Evolutionary conservation across 2,888 invertebrate genomes (phyloP), one percentile per base, ranked within the genome.

Genomic region (Tridacna gigas): DNA sequence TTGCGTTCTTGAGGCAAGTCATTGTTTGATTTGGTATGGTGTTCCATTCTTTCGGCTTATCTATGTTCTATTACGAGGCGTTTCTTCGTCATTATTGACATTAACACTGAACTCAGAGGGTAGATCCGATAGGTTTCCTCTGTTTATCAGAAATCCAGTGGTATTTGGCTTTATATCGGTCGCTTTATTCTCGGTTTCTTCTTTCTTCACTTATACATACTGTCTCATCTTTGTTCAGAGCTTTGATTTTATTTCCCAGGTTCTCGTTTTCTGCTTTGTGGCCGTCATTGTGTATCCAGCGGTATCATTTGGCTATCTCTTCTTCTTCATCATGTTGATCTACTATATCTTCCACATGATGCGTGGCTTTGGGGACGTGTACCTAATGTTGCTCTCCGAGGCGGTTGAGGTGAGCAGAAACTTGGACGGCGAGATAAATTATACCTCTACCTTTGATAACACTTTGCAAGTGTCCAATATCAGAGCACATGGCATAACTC

Each of bases 201-300:
- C 77, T 22, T 69, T 80, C 45, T 82, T 71, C 51, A 20, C 60
- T 9, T 85, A 85, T 56, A 45, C 73, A 0, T 51, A 78, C 4
- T 77, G 79, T 71, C 71, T 85, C 45, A 82, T 85, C 20, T 85
- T 85, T 65, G 26, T 85, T 15, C 71, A 80, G 25, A 74, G 82
- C 47, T 82, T 82, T 75, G 51, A 61, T 9, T 85, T 85, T 56
- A 56, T 85, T 5, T 79, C 80, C 22, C 77, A 85, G 25, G 74
- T 85, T 3, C 28, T 77, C 28, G 76, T 82, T 4, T 85, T 77
- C 45, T 85, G 82, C 45, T 80, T 82, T n/a, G 80, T 85, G n/a
- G 85, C 85, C 3, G 74, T 85, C 22, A 77, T 85, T 26, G 65
- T 85, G 9, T 82, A 74, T 18, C 85, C 85, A n/a, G 69, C 85